Evolutionary conservation across 2,888 invertebrate genomes (phyloP), one percentile per base, ranked within the genome.

Genomic region (Drosophila dives): DNA sequence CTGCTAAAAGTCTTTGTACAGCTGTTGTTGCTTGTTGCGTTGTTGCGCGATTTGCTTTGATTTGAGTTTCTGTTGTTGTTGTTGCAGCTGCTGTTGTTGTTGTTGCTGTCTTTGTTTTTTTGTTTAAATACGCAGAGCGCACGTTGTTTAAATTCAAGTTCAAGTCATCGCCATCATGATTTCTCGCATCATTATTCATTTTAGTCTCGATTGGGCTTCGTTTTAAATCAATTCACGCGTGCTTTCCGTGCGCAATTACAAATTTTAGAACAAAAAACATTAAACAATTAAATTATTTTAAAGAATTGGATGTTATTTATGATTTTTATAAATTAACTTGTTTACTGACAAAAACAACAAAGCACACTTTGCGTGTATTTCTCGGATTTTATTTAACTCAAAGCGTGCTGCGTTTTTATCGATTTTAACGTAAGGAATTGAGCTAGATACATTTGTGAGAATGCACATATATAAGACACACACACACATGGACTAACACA

Each of bases 131-230:
- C 68, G 90, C 80, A 69, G 89, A 77, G 65, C 90, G 81, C 91
- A 91, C 90, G 60, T 66, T 77, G 76, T 77, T 77, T 40, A 77
- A 71, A 77, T 80, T 77, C 77, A 77, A 80, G 89, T 89, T 92
- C 81, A 92, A 89, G 86, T 92, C 91, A 88, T 85, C 88, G 88
- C 85, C 73, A 70, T 89, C 69, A 90, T 89, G 91, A 88, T 88
- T 91, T 90, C 92, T 92, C 90, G 91, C 92, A 92, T 92, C 92
- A 92, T 92, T 93, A 87, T 87, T 87, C 87, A 87, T 87, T 90
- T 87, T 87, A 84, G 78, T 84, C 89, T 86, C 72, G 65, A 40
- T 80, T 72, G 20, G 71, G 62, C 64, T 77, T 67, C 67, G 68
- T 67, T 69, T 75, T 61, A 75, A 72, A 78, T 90, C 60, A 77